Evolutionary conservation across 2,888 invertebrate genomes (phyloP).

Genomic region (Galerucella calmariensis): DNA sequence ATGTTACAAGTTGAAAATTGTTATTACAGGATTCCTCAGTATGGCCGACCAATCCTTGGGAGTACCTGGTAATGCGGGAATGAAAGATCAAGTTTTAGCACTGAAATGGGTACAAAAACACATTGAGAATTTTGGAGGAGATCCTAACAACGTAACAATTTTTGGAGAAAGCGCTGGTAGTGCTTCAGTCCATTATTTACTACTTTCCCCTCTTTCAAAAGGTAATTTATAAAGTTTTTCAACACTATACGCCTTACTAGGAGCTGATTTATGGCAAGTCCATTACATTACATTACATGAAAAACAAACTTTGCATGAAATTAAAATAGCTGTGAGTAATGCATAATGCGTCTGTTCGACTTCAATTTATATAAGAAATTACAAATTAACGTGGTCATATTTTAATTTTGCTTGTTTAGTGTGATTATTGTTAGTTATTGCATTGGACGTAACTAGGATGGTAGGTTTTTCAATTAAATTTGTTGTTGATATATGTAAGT

Average conservation of each 20-base stretch:
- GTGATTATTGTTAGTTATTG: no score
- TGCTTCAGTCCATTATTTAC: constrained; percentile 66
- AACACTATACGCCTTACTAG: neutral
- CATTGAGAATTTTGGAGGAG: constrained; percentile 66
- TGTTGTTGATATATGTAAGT: no score
- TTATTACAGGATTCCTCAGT: constrained; percentile 65
- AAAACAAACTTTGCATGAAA: no score
- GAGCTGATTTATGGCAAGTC: no score
- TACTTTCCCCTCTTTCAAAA: constrained; percentile 65
- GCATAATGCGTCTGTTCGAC: no score
- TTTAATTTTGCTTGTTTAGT: no score
- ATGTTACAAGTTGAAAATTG: neutral
- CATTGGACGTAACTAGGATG: no score
- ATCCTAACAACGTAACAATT: constrained; percentile 67
- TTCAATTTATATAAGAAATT: no score
- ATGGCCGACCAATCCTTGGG: constrained; percentile 65
- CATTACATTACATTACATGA: no score
- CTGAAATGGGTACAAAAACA: constrained; percentile 68
- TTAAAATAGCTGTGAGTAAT: no score
- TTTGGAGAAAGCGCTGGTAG: constrained; percentile 70
- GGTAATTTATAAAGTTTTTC: constrained; percentile 45
- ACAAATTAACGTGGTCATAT: no score
- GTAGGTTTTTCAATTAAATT: no score
- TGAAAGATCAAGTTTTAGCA: constrained; percentile 68
- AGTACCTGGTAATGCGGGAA: constrained; percentile 68